phyloP scores from a whole-genome alignment of 2,113 vertebrate genomes.

The Hymenochirus boettgeri region DNA sequence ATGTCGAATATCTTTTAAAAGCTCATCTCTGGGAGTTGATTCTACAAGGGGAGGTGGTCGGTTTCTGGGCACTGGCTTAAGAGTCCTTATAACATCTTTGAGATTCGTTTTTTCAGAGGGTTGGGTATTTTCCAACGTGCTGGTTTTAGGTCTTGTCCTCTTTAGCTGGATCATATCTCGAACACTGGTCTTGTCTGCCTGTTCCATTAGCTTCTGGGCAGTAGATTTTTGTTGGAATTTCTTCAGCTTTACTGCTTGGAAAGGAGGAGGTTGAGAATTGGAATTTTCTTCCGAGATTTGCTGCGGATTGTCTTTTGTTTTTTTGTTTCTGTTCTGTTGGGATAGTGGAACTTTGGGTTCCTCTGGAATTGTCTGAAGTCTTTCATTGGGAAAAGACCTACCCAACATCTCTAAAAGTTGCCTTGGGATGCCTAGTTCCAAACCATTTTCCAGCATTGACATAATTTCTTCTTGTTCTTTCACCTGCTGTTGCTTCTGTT shows the following conservation, averaged over 20 bases:
- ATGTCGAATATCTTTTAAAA: conserved; percentile 83
- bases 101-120: conserved; percentile 76
- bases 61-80: conserved; percentile 83
- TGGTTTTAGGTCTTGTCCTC: conserved; percentile 64
- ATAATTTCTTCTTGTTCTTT: conserved; percentile 78
- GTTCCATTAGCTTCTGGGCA: conserved; percentile 45
- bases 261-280: conserved; percentile 48
- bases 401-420: conserved; percentile 83
- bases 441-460: conserved; percentile 74
- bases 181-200: conserved; percentile 56
- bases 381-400: conserved; percentile 57
- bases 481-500: conserved; percentile 79
- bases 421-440: conserved; percentile 80
- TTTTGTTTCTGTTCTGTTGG: conserved; percentile 9
- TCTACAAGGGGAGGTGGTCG: conserved; percentile 81
- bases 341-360: conserved; percentile 35
- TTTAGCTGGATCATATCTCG: conserved; percentile 64
- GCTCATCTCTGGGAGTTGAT: conserved; percentile 80
- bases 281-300: not conserved
- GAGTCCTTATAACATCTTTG: conserved; percentile 81
- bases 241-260: conserved; percentile 45
- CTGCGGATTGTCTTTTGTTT: conserved; percentile 45
- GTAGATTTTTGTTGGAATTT: conserved; percentile 44
- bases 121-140: conserved; percentile 51
- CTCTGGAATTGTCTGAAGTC: conserved; percentile 50